Conservation (phyloP, 2,888 invertebrate genomes). For the Pharmacophagus antenor region DNA sequence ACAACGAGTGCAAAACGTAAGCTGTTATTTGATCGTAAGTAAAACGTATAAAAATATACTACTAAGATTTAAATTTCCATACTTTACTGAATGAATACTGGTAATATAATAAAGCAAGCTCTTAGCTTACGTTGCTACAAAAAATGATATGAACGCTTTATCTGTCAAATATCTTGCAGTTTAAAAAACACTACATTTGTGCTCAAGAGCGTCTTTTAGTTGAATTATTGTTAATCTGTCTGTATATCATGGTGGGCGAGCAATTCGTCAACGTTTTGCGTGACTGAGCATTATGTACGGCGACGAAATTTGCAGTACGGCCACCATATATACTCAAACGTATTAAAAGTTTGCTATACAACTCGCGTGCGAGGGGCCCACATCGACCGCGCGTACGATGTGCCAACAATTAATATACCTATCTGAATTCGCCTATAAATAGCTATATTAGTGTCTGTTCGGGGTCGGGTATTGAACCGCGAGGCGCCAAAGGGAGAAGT, state of each 20-base stretch:
- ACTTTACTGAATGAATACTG: no score
- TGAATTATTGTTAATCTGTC: conserved; percentile 10
- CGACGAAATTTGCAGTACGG: conserved; percentile 15
- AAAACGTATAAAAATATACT: no score
- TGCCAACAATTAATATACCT: conserved; percentile 46
- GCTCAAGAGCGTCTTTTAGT: conserved; percentile 1
- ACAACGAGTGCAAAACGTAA: no score
- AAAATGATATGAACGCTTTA: background rate
- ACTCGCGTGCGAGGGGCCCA: conserved; percentile 24
- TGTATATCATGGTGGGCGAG: background rate
- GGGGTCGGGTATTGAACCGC: conserved; percentile 57
- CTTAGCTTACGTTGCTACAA: background rate
- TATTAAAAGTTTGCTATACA: conserved; percentile 23
- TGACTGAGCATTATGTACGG: conserved; percentile 11
- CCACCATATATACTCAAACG: conserved; percentile 2
- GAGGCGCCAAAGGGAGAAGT: conserved; percentile 50
- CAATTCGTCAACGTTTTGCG: conserved; percentile 3
- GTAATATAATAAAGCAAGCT: no score
- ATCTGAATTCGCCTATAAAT: conserved; percentile 58
- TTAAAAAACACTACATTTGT: background rate
- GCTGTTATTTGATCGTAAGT: no score
- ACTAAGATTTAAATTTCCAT: no score
- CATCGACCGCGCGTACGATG: conserved; percentile 38
- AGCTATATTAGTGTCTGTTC: conserved; percentile 58
- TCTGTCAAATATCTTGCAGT: background rate